phyloP scores from a whole-genome alignment of 2,113 vertebrate genomes.

The Bos indicus region DNA sequence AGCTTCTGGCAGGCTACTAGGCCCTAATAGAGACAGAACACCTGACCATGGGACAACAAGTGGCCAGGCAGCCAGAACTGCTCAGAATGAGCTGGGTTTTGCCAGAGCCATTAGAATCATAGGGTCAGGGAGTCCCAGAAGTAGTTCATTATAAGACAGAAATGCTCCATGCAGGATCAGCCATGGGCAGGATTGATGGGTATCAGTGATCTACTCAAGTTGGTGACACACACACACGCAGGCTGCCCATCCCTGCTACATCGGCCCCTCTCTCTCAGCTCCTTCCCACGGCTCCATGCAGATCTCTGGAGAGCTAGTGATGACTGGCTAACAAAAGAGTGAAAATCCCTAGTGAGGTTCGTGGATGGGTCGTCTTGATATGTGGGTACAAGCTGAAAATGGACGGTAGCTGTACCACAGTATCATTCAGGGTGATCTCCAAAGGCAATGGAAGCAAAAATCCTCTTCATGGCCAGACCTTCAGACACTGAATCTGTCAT shows the following conservation, averaged over 20 bases:
- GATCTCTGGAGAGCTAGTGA: neutral
- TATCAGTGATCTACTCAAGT: neutral
- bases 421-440: neutral
- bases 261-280: neutral
- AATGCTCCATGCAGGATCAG: neutral
- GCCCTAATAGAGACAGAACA: neutral
- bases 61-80: neutral
- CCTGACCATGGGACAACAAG: neutral
- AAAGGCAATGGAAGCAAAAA: neutral
- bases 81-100: neutral
- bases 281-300: neutral
- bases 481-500: neutral
- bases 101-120: neutral
- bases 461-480: neutral
- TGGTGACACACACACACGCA: neutral
- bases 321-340: neutral
- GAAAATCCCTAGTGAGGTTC: neutral
- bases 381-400: neutral
- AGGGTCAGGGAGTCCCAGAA: neutral
- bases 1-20: neutral
- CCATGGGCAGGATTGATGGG: neutral
- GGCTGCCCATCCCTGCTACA: neutral
- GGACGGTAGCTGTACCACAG: neutral
- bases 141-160: neutral
- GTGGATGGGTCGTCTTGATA: neutral